Base-by-base conservation (phyloP, 2,888 invertebrate genomes). In the Thereva unica region DNA sequence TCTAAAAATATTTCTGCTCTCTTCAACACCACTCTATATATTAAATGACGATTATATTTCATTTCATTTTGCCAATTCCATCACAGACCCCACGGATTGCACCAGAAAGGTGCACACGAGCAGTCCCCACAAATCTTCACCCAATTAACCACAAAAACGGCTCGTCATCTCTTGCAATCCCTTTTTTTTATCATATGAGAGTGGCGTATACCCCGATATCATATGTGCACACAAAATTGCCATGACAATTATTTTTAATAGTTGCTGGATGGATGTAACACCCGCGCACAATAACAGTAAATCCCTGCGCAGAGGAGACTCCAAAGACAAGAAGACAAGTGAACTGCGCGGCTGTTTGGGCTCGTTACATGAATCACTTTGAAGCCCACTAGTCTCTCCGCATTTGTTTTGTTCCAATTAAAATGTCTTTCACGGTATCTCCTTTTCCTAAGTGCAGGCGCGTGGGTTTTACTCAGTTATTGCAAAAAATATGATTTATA, bases 331-430 rank as follows among this genome's bases (percentile, higher is more conserved):
- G 61, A 40, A 41, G 50, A 50, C 61, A 61, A 61, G 61, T 61
- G 61, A 61, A 61, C 61, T 49, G 61, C 37, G 38, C 44, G 45
- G 64, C 44, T 50, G 54, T 38, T 44, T 23, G 23, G 23, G 45
- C 53, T 64, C 54, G 61, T 61, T 61, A 61, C 61, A 61, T 61
- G 61, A 61, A 61, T 61, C 61, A 61, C 61, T 40, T 9, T 50
- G 47, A 23, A 50, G 50, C 61, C 61, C 61, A 50, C 50, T 23
- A 57, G 23, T 49, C 50, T 50, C 23, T 50, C 61, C 61, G 50
- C 61, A 61, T 61, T 64, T 45, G 53, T 64, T 64, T 64, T 64
- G 64, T 64, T 64, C 64, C 64, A 64, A 64, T 64, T 64, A 64
- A 64, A 64, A 64, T 54, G 54, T 64, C 53, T 53, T 45, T 49